Base-by-base conservation (phyloP, 2,113 vertebrate species). In the Erpornis zantholeuca region DNA sequence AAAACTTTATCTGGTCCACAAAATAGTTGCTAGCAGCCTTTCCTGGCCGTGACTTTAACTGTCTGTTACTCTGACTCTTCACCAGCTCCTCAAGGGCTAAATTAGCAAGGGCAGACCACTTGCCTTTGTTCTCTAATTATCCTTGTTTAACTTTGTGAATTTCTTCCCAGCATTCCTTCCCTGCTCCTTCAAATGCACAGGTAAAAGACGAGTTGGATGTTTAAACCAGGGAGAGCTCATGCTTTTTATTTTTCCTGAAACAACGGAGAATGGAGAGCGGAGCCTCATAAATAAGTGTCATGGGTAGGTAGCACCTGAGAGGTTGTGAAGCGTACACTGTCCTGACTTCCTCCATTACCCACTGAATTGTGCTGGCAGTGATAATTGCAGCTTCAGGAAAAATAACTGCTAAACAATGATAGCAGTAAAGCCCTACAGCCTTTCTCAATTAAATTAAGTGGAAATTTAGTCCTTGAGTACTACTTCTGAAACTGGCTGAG, bases 361-460 rank as follows among this genome's bases (percentile, higher is more conserved):
- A 8, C 70, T 38, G 88, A 92, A 90, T 71, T 54, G 91, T 85
- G 79, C 19, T 66, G 81, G 64, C 83, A 84, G 73, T 15, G 60
- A 86, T 95, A 95, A 95, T 87, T 93, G 78, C 92, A 90, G 91
- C 92, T 94, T 88, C 70, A 92, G 92, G 85, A 79, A 85, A 87
- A 92, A 85, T 54, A 90, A 50, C 92, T 85, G 92, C 90, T 94
- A 90, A 95, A 82, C 82, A 95, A 63, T 36, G 87, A 91, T 59
- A 87, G 60, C 84, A 64, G 64, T 21, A 70, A 86, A 92, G 80
- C 89, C 86, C 80, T 83, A 61, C 84, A 89, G 85, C 78, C 71
- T 73, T 82, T 65, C 94, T 92, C 82, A 78, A 63, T 92, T 94
- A 76, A 61, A 54, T 88, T 28, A 79, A 85, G 82, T 94, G 82